A percentile compares a stretch with the other conserved stretches of the same genome.
Conservation (phyloP, 2,797 vertebrate species). For the Natrix natrix region DNA sequence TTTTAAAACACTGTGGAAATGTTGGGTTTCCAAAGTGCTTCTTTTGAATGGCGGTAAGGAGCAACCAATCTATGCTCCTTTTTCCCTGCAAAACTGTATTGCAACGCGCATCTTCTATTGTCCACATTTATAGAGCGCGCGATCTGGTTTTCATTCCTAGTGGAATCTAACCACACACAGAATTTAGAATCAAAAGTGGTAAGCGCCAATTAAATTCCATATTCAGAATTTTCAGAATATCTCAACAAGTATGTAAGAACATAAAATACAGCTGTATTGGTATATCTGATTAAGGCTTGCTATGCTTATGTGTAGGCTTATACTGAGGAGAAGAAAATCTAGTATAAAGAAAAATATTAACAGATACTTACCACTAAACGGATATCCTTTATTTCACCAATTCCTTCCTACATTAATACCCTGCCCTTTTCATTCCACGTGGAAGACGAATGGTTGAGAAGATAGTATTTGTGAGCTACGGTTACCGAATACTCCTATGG, state of each 20-base stretch:
- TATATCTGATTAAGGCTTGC: background rate
- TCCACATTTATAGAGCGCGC: background rate
- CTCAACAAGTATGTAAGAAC: background rate
- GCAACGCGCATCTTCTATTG: background rate
- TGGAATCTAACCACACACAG: background rate
- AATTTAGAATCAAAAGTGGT: background rate
- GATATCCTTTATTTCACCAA: conserved; percentile 94
- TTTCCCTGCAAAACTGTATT: background rate
- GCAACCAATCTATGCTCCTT: background rate
- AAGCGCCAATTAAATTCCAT: background rate
- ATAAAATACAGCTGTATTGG: background rate
- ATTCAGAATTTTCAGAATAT: background rate
- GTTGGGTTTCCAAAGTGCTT: background rate
- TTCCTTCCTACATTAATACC: conserved; percentile 90
- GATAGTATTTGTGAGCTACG: conserved; percentile 96
- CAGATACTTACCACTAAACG: conserved; percentile 81
- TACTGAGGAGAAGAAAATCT: background rate
- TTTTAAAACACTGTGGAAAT: background rate
- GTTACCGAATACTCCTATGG: conserved; percentile 93
- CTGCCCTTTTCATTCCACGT: conserved; percentile 86
- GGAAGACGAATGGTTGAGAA: conserved; percentile 94
- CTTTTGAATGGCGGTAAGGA: background rate
- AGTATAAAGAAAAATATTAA: background rate
- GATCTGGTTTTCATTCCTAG: background rate
- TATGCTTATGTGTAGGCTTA: background rate